phyloP scores from a whole-genome alignment of 2,888 invertebrate genomes.

The Cacoxenus indagator region DNA sequence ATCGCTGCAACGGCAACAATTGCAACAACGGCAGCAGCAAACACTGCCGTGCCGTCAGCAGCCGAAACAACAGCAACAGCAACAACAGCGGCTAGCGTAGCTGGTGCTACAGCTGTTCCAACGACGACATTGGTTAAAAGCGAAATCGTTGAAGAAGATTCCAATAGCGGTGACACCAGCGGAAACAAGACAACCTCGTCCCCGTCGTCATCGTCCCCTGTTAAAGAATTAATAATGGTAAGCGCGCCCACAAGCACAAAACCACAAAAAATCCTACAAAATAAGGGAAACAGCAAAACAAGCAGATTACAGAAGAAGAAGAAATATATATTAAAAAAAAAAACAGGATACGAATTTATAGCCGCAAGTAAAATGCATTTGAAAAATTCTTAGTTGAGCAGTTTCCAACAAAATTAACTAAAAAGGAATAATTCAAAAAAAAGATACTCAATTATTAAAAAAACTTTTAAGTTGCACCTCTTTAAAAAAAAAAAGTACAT shows the following conservation, averaged over 20 bases:
- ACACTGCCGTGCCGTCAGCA: constrained; percentile 36
- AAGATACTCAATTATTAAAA: no score
- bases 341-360: no score
- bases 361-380: no score
- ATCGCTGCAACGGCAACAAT: constrained; percentile 60
- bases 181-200: constrained; percentile 30
- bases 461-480: no score
- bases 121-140: constrained; percentile 47
- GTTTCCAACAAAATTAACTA: no score
- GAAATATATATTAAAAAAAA: background rate
- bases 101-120: constrained; percentile 33
- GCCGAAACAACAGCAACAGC: constrained; percentile 37
- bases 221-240: constrained; percentile 68
- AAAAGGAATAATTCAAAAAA: no score
- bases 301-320: constrained; percentile 25
- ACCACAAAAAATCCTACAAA: constrained; percentile 25
- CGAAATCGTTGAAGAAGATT: background rate
- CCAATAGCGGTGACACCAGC: constrained; percentile 8
- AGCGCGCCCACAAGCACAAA: constrained; percentile 50
- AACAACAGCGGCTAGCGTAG: constrained; percentile 45
- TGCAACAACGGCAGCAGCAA: constrained; percentile 54
- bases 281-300: constrained; percentile 28
- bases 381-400: no score
- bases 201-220: constrained; percentile 44
- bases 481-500: no score